These are phyloP conservation scores for Merluccius polli DNA, from an alignment of 2,797 vertebrate genomes.

Conservation along the genomic window DNA sequence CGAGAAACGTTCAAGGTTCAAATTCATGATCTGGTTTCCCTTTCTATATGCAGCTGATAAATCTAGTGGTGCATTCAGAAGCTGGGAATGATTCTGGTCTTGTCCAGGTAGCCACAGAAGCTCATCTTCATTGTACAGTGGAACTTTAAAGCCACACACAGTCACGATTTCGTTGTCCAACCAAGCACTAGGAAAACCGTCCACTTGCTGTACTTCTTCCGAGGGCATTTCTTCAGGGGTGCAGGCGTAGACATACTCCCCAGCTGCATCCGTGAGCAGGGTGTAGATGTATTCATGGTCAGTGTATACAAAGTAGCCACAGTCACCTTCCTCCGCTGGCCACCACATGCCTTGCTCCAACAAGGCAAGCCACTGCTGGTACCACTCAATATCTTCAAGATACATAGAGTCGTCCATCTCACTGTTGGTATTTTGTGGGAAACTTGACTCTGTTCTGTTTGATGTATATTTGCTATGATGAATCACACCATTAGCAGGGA, in stretches of 20 bases:
- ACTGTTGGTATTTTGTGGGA: conserved; percentile 60
- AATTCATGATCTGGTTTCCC: conserved; percentile 84
- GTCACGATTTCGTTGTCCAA: conserved; percentile 79
- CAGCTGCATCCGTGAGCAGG: conserved; percentile 87
- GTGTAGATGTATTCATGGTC: conserved; percentile 92
- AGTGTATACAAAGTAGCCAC: conserved; percentile 93
- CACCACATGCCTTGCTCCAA: conserved; percentile 94
- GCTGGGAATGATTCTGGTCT: conserved; percentile 68
- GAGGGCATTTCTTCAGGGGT: conserved; percentile 76
- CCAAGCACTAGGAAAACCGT: conserved; percentile 68
- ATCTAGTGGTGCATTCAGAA: conserved; percentile 84
- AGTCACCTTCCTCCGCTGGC: conserved; percentile 89
- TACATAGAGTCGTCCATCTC: conserved; percentile 73
- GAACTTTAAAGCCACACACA: conserved; percentile 89
- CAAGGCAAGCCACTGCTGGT: conserved; percentile 88
- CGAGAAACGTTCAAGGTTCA: conserved; percentile 87
- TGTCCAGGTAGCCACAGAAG: conserved; percentile 84
- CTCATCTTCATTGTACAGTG: conserved; percentile 84
- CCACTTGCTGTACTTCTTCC: conserved; percentile 64
- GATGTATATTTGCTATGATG: conserved; percentile 58
- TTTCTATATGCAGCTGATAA: conserved; percentile 85
- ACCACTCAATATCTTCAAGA: conserved; percentile 81
- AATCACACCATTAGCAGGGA: conserved; percentile 54
- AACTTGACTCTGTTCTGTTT: conserved; percentile 68
- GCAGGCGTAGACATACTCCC: conserved; percentile 88